Base-by-base conservation (phyloP, 2,888 invertebrate genomes). In the Blastobasis adustella region DNA sequence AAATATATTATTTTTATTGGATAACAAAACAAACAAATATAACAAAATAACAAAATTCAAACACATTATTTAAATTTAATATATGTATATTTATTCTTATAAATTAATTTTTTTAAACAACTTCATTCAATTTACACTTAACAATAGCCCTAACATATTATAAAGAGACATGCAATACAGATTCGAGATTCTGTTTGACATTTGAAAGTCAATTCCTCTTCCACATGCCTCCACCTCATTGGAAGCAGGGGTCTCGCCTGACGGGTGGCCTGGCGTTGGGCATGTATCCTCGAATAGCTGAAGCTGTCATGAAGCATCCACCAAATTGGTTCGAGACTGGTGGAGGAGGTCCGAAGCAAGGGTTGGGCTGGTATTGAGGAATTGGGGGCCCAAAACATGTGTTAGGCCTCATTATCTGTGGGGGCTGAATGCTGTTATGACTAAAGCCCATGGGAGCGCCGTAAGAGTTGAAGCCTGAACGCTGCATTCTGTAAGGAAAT, bases 401-500 rank as follows among this genome's bases (percentile, higher is more conserved):
- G 46, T 65, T 68, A 38, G 68, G 54, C 52, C 64, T 4, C 49
- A 49, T 45, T 4, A 39, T 5, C 9, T 49, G 10, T 6, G 54
- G 52, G 23, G 47, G 51, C n/a, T n/a, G n/a, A n/a, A 38, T 39
- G 48, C 53, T 47, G 36, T 48, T 56, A 37, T 54, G 51, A 5
- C 23, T 23, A 23, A 2, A 23, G 23, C 9, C 38, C 38, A 10
- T 9, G 8, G 39, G 10, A 40, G 48, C 40, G 36, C 53, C 52
- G 45, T 49, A 55, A 49, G 61, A 60, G 56, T 75, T 73, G 63
- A 65, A 71, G 45, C 62, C 65, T 54, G 75, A 73, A 47, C 76
- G 79, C 56, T 83, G 80, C 83, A 85, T 84, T 68, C 82, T 85
- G 65, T 8, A 62, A 73, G 52, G 8, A 54, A 54, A 59, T 36